Base-by-base conservation (phyloP, 2,113 vertebrate species). In the Alectura lathami region DNA sequence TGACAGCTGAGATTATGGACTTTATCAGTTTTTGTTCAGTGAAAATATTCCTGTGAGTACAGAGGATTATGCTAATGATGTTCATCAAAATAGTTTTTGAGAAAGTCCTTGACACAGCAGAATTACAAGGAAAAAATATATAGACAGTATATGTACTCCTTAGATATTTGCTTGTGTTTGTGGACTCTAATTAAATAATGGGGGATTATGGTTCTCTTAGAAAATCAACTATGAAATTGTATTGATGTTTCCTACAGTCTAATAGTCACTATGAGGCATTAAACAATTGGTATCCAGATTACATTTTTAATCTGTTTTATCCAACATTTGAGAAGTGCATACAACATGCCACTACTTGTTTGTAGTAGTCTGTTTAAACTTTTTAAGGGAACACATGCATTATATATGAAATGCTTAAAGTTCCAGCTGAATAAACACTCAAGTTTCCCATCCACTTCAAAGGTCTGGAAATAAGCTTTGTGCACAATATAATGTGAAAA, bases 381-480 rank as follows among this genome's bases (percentile, higher is more conserved):
- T 51, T 80, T 88, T 74, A 27, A 69, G 34, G 47, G 50, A 86
- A 62, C 30, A 11, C 72, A 70, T 43, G 18, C 50, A 36, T 76
- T 88, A 77, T 60, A 90, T 83, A 89, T 69, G 8, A 95, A 88
- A 86, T 70, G 85, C 66, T 76, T 67, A 22, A 86, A 86, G 60
- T 67, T 89, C 29, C 85, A 93, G 45, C 53, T 92, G 67, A 88
- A 79, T 91, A 94, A 95, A 83, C 67, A 87, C 32, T 66, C 15
- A 76, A 30, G 36, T 87, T 85, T 76, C 34, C 42, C 34, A 91
- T 70, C 56, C 66, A 0, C 73, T 96, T 79, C 67, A 77, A 80
- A 83, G 36, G 42, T 53, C 80, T 93, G 32, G 38, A 79, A 45
- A 51, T 69, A 82, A 79, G 38, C 38, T 47, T 83, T 83, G 40